Base-by-base conservation (phyloP, 2,888 invertebrate species). In the Athalia cordata region DNA sequence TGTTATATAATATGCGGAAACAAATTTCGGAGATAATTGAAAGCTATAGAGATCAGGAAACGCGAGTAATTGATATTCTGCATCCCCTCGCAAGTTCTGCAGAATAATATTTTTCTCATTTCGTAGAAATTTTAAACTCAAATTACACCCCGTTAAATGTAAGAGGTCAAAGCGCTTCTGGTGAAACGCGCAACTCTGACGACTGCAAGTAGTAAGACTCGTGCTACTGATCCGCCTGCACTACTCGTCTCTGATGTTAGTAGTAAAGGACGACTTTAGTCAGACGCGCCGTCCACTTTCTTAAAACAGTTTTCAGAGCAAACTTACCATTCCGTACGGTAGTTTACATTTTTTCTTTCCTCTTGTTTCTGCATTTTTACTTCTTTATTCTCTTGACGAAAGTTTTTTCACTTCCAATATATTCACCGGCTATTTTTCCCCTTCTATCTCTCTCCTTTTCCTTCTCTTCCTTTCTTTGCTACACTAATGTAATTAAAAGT, bases 401-500 rank as follows among this genome's bases (percentile, higher is more conserved):
- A 52, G 29, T 5, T 55, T 55, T 29, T 43, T n/a, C 13, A 29
- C 29, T 29, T 29, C 29, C 29, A 29, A 29, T 29, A 29, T 29
- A 29, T 29, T 29, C 29, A 29, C 29, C 2, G 2, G 29, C 29
- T 29, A 29, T 2, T 29, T 29, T 29, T 29, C 29, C 29, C 29
- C 2, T 0, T 29, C 29, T 29, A 29, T 29, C 29, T 29, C 29
- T 29, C 29, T 29, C 29, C 29, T 29, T 29, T 2, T 29, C 29
- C 29, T 29, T 29, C 29, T 55, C 55, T 9, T 11, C 55, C 9
- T 57, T 70, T 47, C 7, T 70, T 47, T 13, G 43, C 45, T n/a
- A 70, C 45, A 59, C 55, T 59, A 3, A 47, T 57, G 45, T 59
- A 57, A 70, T 70, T 70, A 70, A 70, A 70, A 70, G 70, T 70